These are phyloP conservation scores for Simalia tracyae DNA, from an alignment of 2,797 vertebrate genomes.

Conservation along the genomic window DNA sequence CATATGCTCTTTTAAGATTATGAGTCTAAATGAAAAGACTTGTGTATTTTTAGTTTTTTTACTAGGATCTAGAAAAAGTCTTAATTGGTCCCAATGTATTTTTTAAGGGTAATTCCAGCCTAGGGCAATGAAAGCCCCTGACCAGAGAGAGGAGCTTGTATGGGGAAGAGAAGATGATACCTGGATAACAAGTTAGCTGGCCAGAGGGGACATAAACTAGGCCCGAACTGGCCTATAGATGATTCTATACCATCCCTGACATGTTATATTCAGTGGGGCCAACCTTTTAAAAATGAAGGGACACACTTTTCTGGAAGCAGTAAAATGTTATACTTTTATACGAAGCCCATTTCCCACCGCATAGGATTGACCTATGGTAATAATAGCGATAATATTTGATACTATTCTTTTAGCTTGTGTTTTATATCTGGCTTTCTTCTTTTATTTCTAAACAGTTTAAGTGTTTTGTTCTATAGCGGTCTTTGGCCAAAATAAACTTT, in stretches of 20 bases:
- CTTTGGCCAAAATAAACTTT: background rate
- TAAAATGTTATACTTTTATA: constrained; percentile 16
- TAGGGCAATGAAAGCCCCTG: background rate
- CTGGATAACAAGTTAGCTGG: background rate
- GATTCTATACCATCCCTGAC: background rate
- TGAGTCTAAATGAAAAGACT: background rate
- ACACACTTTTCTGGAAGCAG: background rate
- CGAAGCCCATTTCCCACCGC: background rate
- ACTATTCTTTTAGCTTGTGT: background rate
- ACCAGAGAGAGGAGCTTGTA: background rate
- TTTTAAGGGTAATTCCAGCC: background rate
- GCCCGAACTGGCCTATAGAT: background rate
- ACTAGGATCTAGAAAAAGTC: background rate
- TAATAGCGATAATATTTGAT: background rate
- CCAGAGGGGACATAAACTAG: background rate
- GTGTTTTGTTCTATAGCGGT: background rate
- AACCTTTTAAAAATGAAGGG: background rate
- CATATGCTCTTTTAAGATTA: background rate
- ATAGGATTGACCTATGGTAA: background rate
- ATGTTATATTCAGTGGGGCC: background rate
- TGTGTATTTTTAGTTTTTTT: background rate
- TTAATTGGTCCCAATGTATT: background rate
- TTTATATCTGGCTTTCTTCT: background rate
- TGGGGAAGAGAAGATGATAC: background rate
- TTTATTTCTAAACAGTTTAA: background rate